These are phyloP conservation scores for Eupsittula cactorum DNA, from an alignment of 2,113 vertebrate species.

Conservation along the genomic window DNA sequence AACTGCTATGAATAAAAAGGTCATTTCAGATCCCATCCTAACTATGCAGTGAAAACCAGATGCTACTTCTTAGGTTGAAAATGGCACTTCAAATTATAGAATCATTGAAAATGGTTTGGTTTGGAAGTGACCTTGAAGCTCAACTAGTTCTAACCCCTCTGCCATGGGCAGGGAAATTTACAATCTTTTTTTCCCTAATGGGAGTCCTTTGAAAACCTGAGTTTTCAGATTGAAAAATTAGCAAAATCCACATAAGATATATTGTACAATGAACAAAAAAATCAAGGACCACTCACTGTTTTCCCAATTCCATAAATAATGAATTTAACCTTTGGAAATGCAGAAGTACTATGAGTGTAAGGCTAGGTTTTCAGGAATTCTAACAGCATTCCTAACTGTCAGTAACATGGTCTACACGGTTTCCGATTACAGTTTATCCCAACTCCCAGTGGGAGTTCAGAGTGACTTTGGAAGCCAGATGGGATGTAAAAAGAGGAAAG, in stretches of 20 bases:
- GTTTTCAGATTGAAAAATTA: background rate
- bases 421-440: background rate
- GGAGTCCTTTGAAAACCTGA: background rate
- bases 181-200: background rate
- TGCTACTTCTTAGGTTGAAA: background rate
- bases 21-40: background rate
- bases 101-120: background rate
- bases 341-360: background rate
- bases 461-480: background rate
- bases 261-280: background rate
- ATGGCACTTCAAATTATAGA: background rate
- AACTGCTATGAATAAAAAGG: background rate
- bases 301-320: background rate
- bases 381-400: background rate
- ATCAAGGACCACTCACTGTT: background rate
- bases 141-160: background rate
- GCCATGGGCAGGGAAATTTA: background rate
- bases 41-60: background rate
- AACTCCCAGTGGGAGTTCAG: background rate
- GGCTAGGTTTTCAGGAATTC: background rate
- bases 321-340: background rate
- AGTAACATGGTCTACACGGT: background rate
- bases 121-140: background rate
- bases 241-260: background rate
- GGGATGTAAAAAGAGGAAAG: background rate